These are phyloP conservation scores for Anomalospiza imberbis DNA, from an alignment of 2,797 vertebrate species.

Conservation along the genomic window DNA sequence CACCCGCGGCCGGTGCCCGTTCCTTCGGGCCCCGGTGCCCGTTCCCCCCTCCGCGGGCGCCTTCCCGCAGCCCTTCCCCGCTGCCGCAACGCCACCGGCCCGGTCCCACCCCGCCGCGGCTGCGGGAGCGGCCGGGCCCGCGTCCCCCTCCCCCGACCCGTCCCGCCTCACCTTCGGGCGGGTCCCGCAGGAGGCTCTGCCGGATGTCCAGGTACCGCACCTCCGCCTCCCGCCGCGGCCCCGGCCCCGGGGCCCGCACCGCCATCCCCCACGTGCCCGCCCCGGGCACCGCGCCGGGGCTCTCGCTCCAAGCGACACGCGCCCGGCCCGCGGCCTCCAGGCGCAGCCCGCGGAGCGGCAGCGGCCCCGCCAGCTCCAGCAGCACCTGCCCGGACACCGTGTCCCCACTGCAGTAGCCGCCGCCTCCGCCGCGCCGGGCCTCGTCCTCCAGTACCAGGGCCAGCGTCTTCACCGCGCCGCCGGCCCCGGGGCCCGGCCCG, in stretches of 20 bases:
- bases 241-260: neutral
- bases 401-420: slow-evolving; percentile 71
- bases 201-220: slow-evolving; percentile 71
- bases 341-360: slow-evolving; percentile 62
- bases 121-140: neutral
- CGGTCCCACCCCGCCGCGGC: neutral
- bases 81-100: neutral
- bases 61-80: neutral
- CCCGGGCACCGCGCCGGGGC: neutral
- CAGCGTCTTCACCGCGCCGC: slow-evolving; percentile 63
- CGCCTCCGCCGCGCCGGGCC: slow-evolving; percentile 44
- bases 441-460: slow-evolving; percentile 70
- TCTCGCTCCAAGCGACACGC: slow-evolving; percentile 64
- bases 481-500: neutral
- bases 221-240: slow-evolving; percentile 43
- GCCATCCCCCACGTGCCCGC: neutral
- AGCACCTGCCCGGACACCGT: slow-evolving; percentile 74
- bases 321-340: slow-evolving; percentile 74
- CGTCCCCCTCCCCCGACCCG: neutral
- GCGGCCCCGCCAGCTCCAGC: slow-evolving; percentile 66
- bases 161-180: slow-evolving; percentile 62
- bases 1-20: neutral
- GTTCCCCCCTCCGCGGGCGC: neutral
- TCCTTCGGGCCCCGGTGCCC: neutral
- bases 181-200: slow-evolving; percentile 55